A percentile compares a stretch with the other conserved stretches of the same genome.
These are phyloP conservation scores for Apodemus sylvaticus DNA, from an alignment of 2,113 vertebrate genomes.

Conservation along the genomic window DNA sequence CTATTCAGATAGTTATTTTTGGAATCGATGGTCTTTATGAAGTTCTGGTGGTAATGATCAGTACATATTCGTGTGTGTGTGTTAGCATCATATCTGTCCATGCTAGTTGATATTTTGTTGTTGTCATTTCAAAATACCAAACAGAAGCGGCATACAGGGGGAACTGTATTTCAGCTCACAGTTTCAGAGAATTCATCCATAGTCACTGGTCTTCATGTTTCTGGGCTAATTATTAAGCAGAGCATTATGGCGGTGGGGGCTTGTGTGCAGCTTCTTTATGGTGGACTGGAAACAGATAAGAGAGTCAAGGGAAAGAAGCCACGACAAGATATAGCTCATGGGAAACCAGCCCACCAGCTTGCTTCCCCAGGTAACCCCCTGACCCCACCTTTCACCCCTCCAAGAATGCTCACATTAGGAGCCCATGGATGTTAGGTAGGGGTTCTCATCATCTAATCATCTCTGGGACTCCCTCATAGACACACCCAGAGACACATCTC, in stretches of 20 bases:
- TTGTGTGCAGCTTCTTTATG: not conserved
- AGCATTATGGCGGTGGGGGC: not conserved
- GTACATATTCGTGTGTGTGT: not conserved
- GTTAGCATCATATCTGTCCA: not conserved
- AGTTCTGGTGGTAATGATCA: not conserved
- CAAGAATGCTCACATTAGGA: not conserved
- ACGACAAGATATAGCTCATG: not conserved
- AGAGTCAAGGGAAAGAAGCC: not conserved
- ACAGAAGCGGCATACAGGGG: not conserved
- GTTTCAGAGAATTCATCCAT: not conserved
- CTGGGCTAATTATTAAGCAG: not conserved
- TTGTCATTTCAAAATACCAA: not conserved
- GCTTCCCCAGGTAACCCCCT: not conserved
- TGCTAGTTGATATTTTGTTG: not conserved
- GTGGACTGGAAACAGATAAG: not conserved
- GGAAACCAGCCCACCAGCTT: not conserved
- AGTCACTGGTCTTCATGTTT: not conserved
- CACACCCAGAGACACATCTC: not conserved
- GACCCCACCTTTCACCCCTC: not conserved
- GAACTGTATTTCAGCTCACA: not conserved
- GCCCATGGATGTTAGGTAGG: not conserved
- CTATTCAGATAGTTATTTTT: not conserved
- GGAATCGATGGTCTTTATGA: not conserved
- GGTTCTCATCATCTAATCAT: not conserved
- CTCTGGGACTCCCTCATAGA: not conserved